Evolutionary conservation across 2,888 invertebrate genomes (phyloP), one percentile per base, ranked within the genome.

Genomic region (Cloeon dipterum): DNA sequence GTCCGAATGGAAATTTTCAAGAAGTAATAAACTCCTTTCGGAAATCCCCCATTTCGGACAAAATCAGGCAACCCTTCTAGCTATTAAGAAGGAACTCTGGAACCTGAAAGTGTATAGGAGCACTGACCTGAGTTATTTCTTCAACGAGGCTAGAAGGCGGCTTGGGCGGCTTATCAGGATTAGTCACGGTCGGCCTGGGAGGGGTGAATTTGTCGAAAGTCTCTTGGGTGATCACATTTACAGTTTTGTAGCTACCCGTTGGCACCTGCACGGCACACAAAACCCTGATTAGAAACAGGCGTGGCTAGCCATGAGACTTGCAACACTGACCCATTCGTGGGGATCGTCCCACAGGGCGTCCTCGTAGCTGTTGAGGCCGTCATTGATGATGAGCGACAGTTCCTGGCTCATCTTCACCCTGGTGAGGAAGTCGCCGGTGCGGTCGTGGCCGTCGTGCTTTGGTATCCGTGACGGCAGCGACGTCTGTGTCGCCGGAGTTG

Each of bases 311-410:
- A n/a, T n/a, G n/a, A n/a, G n/a, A n/a, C n/a, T n/a, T n/a, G n/a
- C n/a, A n/a, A 14, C 14, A 42, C 52, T 50, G 51, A 65, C 65
- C 51, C 60, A 54, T 42, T 71, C 67, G 26, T 63, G 56, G 38
- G 68, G 69, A 13, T 65, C 74, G n/a, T 26, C 20, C 86, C 86
- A 85, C 38, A 96, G 58, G 52, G 93, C 91, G 52, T 93, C 88
- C 58, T 98, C 96, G 48, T 96, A 98, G 49, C 86, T 82, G 51
- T 72, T 75, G 16, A 98, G 66, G n/a, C 96, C 96, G 55, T 96
- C 91, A 47, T 93, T 91, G 47, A 98, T 98, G 32, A 85, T 79
- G 61, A 89, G 81, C 47, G 82, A 89, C 47, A 94, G 62, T 51
- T 94, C 91, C 57, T 91, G 85, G 7, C 83, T 79, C 61, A 94